These are phyloP conservation scores for Agrotis ipsilon DNA, from an alignment of 2,888 invertebrate species.

Conservation along the genomic window DNA sequence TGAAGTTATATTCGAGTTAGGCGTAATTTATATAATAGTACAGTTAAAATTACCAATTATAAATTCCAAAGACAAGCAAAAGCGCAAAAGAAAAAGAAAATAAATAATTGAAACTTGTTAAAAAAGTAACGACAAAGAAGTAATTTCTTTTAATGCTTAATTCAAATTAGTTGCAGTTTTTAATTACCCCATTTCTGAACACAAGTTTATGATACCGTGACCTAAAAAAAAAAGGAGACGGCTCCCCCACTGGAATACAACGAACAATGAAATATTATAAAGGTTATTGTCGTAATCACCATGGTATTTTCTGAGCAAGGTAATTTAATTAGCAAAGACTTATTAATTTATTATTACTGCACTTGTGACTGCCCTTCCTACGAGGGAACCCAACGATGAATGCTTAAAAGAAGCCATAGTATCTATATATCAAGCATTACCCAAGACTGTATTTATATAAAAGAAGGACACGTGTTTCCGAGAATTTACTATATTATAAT, in stretches of 20 bases:
- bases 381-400: slow-evolving; percentile 6
- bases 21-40: neutral
- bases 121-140: neutral
- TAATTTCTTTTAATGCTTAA: slow-evolving; percentile 11
- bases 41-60: slow-evolving; percentile 1
- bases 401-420: slow-evolving; percentile 16
- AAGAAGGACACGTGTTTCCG: slow-evolving; percentile 47
- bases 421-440: slow-evolving; percentile 14
- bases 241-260: slow-evolving; percentile 37
- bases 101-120: neutral
- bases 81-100: neutral
- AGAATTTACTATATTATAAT: slow-evolving; percentile 45
- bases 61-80: neutral
- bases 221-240: slow-evolving; percentile 39
- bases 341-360: slow-evolving; percentile 7
- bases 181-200: slow-evolving; percentile 36
- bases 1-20: neutral
- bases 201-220: slow-evolving; percentile 47
- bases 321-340: slow-evolving; percentile 7
- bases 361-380: slow-evolving; percentile 19
- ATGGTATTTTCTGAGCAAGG: slow-evolving; percentile 15
- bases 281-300: slow-evolving; percentile 33
- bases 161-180: slow-evolving; percentile 37
- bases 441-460: slow-evolving; percentile 26
- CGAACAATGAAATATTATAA: slow-evolving; percentile 40